phyloP scores from a whole-genome alignment of 2,113 vertebrate genomes.

The Pterophyllum scalare region DNA sequence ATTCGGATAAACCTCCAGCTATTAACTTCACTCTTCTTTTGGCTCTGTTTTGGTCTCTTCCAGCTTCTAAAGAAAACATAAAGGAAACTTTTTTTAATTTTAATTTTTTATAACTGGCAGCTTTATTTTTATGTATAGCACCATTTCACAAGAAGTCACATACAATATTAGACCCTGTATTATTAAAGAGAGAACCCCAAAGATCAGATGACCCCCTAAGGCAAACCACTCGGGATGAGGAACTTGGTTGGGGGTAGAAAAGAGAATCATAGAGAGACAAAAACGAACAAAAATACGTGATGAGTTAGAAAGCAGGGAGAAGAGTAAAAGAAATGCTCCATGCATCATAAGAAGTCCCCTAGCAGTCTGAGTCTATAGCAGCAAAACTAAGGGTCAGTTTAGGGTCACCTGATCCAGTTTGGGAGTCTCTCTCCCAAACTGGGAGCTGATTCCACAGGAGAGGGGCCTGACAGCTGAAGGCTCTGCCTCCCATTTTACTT shows the following conservation, averaged over 20 bases:
- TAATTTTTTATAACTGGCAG: too few species aligned
- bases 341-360: too few species aligned
- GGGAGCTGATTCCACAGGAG: not conserved
- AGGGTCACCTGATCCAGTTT: too few species aligned
- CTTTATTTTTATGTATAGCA: too few species aligned
- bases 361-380: too few species aligned
- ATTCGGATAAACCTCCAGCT: not conserved
- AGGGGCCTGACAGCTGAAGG: not conserved
- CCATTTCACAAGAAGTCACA: not conserved
- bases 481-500: too few species aligned
- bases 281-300: not conserved
- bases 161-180: not conserved
- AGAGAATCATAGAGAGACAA: not conserved
- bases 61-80: too few species aligned
- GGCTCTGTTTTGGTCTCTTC: not conserved
- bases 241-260: not conserved
- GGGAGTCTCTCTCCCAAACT: not conserved
- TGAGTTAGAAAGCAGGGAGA: too few species aligned
- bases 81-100: too few species aligned
- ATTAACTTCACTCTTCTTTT: not conserved
- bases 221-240: not conserved
- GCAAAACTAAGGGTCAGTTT: too few species aligned
- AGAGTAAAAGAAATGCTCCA: too few species aligned
- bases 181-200: not conserved
- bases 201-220: too few species aligned